Evolutionary conservation across 2,888 invertebrate genomes (phyloP), one percentile per base, ranked within the genome.

Genomic region (Philaethria dido): DNA sequence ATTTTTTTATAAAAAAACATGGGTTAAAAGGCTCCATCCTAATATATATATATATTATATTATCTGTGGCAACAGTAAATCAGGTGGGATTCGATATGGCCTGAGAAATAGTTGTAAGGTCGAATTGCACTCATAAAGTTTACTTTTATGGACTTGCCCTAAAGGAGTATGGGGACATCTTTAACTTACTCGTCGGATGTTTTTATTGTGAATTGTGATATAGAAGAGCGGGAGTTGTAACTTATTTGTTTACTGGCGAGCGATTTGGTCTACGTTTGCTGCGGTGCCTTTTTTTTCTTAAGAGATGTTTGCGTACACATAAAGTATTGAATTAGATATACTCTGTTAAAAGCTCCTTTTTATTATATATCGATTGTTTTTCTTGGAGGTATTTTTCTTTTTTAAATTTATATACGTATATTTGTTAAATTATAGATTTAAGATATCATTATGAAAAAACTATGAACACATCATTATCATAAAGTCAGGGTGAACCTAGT

Each of bases 41-140:
- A 44, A 44, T 60, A 47, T 20, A 39, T 9, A 8, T 39, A 50
- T 65, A 42, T 60, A 64, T 54, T 45, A 20, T 59, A 55, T 63
- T 69, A 68, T 68, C 70, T 68, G 52, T 18, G 25, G 62, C 50
- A 64, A 55, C 57, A 44, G 66, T 72, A 70, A 70, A 66, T 68
- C 70, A 68, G 68, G 62, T 64, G 64, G 70, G 72, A 68, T 65
- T 70, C 68, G 64, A 70, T 72, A 70, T 57, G 66, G 59, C 63
- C 64, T 60, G 64, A 66, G 66, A 70, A 68, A 70, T 70, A 64
- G 72, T 66, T 64, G 69, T 69, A 36, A 70, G 72, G 66, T 69
- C 68, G 62, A 64, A 68, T 70, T 68, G 61, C 59, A 47, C 70
- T 64, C 70, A 70, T 72, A 70, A 72, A 68, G 48, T 64, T 62